Base-by-base conservation (phyloP, 2,113 vertebrate species). In the Chrysemys picta region DNA sequence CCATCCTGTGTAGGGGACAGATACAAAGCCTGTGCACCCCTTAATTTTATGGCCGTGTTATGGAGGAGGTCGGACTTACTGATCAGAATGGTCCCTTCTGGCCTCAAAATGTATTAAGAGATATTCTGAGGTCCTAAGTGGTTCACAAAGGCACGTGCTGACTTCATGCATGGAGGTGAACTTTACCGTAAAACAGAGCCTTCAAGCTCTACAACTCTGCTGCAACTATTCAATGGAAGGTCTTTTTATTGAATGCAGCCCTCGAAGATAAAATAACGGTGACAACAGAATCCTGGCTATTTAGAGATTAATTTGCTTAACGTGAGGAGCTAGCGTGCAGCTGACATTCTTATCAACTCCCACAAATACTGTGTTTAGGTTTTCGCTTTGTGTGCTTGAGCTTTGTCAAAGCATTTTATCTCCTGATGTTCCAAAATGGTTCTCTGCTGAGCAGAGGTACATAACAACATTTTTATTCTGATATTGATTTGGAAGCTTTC, bases 401-500 rank as follows among this genome's bases (percentile, higher is more conserved):
- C 49, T 10, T 29, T 84, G 59, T 38, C 82, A 21, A 79, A 78
- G 5, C 50, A 38, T 22, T 93, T 89, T 89, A 56, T 84, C 86
- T 76, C 29, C 80, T 59, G 54, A 62, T 53, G 8, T n/a, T 47
- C 88, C 87, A 19, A 82, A 84, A 27, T 13, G 11, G 9, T n/a
- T 52, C 2, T 56, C 90, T 10, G 6, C 13, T 31, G 35, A 92
- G 54, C 27, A 79, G 57, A 47, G 10, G 87, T 11, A n/a, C 14
- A 11, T 6, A 89, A 83, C 13, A 84, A 81, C 45, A 4, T 49
- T 88, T 94, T 86, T 83, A 85, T 84, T 90, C 42, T 75, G 22
- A 31, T 89, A 92, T 76, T 65, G 45, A 86, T 59, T 87, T 7
- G 19, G 27, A 84, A 8, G 3, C 42, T 88, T 45, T 85, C 89